phyloP scores from a whole-genome alignment of 2,888 invertebrate species.

The Epinotia brunnichana region DNA sequence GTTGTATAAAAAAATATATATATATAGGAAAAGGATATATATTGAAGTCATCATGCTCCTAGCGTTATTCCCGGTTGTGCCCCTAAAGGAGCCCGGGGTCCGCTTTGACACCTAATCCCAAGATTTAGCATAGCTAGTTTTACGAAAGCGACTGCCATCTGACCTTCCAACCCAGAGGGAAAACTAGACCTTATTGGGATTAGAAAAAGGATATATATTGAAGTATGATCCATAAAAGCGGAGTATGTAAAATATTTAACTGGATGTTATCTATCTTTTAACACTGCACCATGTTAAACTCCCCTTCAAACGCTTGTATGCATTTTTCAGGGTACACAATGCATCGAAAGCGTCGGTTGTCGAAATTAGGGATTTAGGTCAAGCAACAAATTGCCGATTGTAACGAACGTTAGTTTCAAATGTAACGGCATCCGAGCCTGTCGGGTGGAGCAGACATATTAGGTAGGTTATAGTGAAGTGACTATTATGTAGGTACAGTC shows the following conservation, averaged over 20 bases:
- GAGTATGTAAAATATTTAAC: background rate
- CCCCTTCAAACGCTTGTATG: slow-evolving; percentile 5
- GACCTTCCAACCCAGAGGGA: no score
- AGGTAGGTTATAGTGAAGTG: slow-evolving; percentile 12
- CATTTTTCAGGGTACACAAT: slow-evolving; percentile 40
- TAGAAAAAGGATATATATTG: no score
- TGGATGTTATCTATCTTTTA: slow-evolving; percentile 30
- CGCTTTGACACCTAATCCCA: no score
- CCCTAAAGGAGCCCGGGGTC: no score
- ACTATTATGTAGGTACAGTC: background rate
- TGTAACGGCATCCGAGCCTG: slow-evolving; percentile 16
- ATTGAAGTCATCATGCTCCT: no score
- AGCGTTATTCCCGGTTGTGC: no score
- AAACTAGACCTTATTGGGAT: no score
- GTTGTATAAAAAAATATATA: no score
- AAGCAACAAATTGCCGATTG: slow-evolving; percentile 48
- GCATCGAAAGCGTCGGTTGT: slow-evolving; percentile 53
- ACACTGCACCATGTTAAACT: slow-evolving; percentile 38
- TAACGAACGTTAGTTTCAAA: slow-evolving; percentile 41
- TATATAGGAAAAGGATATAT: no score
- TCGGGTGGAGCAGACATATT: slow-evolving; percentile 10
- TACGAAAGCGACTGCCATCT: no score
- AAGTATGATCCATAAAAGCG: background rate
- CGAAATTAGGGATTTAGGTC: slow-evolving; percentile 70
- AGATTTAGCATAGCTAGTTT: no score